Base-by-base conservation (phyloP, 2,113 vertebrate species). In the Coturnix japonica region DNA sequence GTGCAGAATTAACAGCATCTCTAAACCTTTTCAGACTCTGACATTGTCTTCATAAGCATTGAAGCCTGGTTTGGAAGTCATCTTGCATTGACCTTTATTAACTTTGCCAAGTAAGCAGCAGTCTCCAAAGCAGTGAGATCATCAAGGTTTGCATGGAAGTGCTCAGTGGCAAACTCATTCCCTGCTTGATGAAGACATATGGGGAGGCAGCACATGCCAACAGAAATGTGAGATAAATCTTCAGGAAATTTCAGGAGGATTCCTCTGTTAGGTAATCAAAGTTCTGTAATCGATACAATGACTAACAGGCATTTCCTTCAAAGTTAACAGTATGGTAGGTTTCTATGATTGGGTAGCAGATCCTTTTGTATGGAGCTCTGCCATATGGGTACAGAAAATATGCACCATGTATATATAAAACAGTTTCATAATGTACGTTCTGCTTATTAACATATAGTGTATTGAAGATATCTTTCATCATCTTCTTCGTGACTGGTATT, bases 1-100 rank as follows among this genome's bases (percentile, higher is more conserved):
- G 53, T 87, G 25, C 78, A 79, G 57, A 66, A 77, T 70, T 94
- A 81, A 89, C 64, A 60, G 46, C 71, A 81, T 26, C 1, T 1
- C 65, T 74, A 85, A 77, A 67, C 53, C 19, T 83, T 87, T 87
- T 78, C 63, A 76, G 33, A 59, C 81, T 91, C 84, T 90, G 20
- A 61, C 78, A 3, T 6, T 75, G 66, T 76, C 3, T 0, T 94
- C 81, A 43, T 66, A 73, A 86, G 33, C 33, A 79, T 59, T 44
- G 37, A 72, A 76, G 66, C 41, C 31, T 76, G 18, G 33, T 76
- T 93, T 89, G 66, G 71, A 92, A 85, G 56, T 76, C 81, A 47
- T 30, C 31, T 1, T 31, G 21, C 41, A 80, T 61, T 65, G 61
- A 65, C 57, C 37, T 94, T 78, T 75, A 37, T 72, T 84, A 72